Conservation (phyloP, 2,113 vertebrate species). For the Ibidorhyncha struthersii region DNA sequence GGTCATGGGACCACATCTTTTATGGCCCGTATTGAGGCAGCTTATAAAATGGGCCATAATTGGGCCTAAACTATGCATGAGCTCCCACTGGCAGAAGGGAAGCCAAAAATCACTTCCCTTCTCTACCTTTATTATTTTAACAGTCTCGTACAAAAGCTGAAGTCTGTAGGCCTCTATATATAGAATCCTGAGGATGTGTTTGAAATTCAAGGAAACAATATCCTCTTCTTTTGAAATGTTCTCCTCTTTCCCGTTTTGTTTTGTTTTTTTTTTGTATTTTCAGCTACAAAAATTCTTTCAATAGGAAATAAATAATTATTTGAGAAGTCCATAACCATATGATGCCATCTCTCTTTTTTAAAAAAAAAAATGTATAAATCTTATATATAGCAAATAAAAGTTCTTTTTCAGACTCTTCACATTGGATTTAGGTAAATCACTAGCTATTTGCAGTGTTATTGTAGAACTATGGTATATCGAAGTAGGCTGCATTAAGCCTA, state of each 20-base stretch:
- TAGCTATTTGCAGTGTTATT: not conserved
- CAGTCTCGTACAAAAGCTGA: constrained; percentile 13
- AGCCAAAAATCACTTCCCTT: constrained; percentile 37
- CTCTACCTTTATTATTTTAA: constrained; percentile 28
- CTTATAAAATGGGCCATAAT: not conserved
- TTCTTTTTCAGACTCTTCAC: not conserved
- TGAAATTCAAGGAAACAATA: constrained; percentile 28
- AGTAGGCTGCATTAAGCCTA: not conserved
- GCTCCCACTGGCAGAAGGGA: constrained; percentile 35
- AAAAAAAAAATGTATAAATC: not conserved
- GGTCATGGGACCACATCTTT: not conserved
- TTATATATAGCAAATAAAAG: not conserved
- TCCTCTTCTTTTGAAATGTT: not conserved
- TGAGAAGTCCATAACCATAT: not conserved
- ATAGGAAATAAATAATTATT: not conserved
- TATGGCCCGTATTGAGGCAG: not conserved
- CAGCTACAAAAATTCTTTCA: not conserved
- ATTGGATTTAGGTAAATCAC: not conserved
- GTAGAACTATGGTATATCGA: not conserved
- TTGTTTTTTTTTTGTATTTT: not conserved
- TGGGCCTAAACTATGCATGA: not conserved
- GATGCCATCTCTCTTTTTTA: not conserved
- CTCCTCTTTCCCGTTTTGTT: not conserved
- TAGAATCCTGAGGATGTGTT: not conserved
- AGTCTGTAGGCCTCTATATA: not conserved